These are phyloP conservation scores for Physocephala rufipes DNA, from an alignment of 2,888 invertebrate genomes.

Conservation along the genomic window DNA sequence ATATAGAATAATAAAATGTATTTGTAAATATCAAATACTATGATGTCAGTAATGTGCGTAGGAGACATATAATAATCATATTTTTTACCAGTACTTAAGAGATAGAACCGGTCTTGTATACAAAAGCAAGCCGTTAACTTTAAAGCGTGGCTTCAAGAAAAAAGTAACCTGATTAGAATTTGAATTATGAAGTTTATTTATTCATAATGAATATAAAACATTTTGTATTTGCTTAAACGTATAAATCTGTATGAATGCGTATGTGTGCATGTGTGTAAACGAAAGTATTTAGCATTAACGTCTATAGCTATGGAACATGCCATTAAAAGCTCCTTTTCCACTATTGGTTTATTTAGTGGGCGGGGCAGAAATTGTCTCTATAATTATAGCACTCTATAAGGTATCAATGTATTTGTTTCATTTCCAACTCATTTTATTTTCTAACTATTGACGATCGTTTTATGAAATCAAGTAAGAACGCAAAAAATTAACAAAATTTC, in stretches of 20 bases:
- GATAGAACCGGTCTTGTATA: background rate
- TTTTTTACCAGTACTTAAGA: too few species aligned
- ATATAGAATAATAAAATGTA: background rate
- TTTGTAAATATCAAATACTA: background rate
- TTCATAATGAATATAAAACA: background rate
- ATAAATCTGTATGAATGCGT: too few species aligned
- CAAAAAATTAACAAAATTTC: too few species aligned
- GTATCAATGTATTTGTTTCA: constrained; percentile 4
- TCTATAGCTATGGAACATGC: constrained; percentile 2
- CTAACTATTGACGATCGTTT: background rate
- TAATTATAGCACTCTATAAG: background rate
- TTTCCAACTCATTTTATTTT: background rate
- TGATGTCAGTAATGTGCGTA: too few species aligned
- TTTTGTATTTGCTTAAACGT: background rate
- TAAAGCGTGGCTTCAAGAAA: constrained; percentile 15
- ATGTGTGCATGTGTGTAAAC: background rate
- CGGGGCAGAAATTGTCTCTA: constrained; percentile 34
- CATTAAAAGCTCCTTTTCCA: background rate
- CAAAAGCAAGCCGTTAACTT: background rate
- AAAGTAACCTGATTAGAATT: constrained; percentile 13
- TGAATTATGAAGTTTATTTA: too few species aligned
- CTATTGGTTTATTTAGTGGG: constrained; percentile 40
- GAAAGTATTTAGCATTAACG: constrained; percentile 13
- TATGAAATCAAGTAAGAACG: too few species aligned
- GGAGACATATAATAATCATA: too few species aligned